phyloP scores from a whole-genome alignment of 2,113 vertebrate species.

The Anser cygnoides region DNA sequence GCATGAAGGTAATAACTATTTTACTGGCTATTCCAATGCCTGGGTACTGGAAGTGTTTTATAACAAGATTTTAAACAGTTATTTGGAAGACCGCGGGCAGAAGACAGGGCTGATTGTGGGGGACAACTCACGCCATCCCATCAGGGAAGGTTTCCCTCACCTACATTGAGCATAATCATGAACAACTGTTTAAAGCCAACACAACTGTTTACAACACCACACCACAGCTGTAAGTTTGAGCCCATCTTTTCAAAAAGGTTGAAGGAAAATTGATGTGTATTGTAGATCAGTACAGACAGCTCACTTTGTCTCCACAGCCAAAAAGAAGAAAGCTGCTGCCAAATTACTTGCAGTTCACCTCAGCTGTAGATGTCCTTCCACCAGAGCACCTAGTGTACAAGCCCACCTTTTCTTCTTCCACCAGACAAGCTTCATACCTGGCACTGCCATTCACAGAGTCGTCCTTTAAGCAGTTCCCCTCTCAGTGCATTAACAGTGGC shows the following conservation, averaged over 20 bases:
- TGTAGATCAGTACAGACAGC: not conserved
- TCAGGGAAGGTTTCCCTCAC: not conserved
- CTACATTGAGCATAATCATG: rapidly evolving
- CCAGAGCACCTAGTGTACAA: not conserved
- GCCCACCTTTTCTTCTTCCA: not conserved
- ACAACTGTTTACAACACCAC: not conserved
- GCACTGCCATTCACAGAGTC: conserved; percentile 26
- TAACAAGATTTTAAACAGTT: not conserved
- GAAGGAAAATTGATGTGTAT: rapidly evolving
- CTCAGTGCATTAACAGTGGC: conserved; percentile 1
- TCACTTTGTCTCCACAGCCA: not conserved
- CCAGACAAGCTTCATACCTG: conserved; percentile 59
- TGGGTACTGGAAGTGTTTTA: not conserved
- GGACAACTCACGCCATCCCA: not conserved
- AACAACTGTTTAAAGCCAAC: not conserved
- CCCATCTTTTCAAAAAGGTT: not conserved
- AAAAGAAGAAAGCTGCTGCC: not conserved
- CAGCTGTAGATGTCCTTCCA: not conserved
- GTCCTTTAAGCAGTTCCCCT: conserved; percentile 53
- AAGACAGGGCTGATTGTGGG: not conserved
- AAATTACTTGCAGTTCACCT: not conserved
- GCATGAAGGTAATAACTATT: not conserved
- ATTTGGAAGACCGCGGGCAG: not conserved
- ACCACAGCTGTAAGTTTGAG: not conserved
- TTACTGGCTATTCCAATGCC: not conserved